Evolutionary conservation across 2,888 invertebrate species (phyloP).

Genomic region (Melikaiella ostensackeni): DNA sequence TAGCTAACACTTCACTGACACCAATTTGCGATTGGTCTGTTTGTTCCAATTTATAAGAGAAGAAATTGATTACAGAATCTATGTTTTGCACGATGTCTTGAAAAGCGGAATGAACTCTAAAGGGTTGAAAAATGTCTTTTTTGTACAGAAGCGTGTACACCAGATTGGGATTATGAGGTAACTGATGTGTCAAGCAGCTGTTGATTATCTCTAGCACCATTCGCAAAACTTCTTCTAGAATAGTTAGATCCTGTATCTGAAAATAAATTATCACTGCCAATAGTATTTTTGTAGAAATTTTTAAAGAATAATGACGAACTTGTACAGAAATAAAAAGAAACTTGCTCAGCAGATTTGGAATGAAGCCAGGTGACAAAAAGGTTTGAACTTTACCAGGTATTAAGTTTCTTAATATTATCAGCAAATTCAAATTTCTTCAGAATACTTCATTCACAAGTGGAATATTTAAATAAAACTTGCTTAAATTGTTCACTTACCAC

Average conservation of each 20-base stretch:
- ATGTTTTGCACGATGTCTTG: constrained; percentile 97
- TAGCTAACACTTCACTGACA: constrained; percentile 90
- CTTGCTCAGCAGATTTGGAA: no score
- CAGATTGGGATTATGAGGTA: constrained; percentile 93
- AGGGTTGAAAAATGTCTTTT: constrained; percentile 91
- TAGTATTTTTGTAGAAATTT: not conserved
- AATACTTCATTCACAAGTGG: not conserved
- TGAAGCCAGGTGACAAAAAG: no score
- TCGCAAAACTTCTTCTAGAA: constrained; percentile 96
- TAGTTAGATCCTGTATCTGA: constrained; percentile 92
- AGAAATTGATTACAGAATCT: constrained; percentile 90
- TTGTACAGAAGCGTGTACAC: constrained; percentile 98
- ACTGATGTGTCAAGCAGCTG: constrained; percentile 93
- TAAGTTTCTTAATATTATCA: no score
- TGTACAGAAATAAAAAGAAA: no score
- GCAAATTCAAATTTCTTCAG: no score
- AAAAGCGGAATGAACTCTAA: constrained; percentile 92
- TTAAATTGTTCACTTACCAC: constrained; percentile 61
- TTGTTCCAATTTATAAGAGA: constrained; percentile 82
- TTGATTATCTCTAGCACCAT: constrained; percentile 99
- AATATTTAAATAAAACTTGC: not conserved
- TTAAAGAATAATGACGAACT: not conserved
- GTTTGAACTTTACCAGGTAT: no score
- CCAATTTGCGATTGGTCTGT: constrained; percentile 83
- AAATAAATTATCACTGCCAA: constrained; percentile 19